Evolutionary conservation across 2,113 vertebrate genomes (phyloP), one percentile per base, ranked within the genome.

Genomic region (Probosciger aterrimus): DNA sequence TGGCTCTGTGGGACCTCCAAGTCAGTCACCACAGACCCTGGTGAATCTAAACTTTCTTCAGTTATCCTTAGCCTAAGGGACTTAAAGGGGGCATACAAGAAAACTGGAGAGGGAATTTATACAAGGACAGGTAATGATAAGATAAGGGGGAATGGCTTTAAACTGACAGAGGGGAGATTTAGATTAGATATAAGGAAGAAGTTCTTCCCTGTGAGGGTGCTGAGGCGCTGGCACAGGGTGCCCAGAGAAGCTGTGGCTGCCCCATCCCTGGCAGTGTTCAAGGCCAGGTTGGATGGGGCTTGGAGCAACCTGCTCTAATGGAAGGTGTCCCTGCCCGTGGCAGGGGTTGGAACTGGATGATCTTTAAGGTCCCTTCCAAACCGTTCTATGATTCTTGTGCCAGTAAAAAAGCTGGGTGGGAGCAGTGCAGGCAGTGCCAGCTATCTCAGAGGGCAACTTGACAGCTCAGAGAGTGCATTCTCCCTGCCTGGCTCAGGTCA

Each of bases 401-500:
- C 5, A 30, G 41, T 35, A 33, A 27, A 67, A 44, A 67, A 53
- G 6, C 50, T 65, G n/a, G 1, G 9, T 62, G 25, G 53, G 59
- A 76, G 7, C 3, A 5, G 16, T 23, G 28, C 41, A 27, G 15
- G 50, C 35, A 53, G 30, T 47, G 39, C 20, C 85, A 92, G 41
- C 27, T 53, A 7, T 16, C 47, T 85, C 11, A 3, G 28, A 80
- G 65, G 31, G 47, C 30, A 79, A 19, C 31, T 30, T 44, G 74
- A 31, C 44, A 80, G 44, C 47, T 43, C 41, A 69, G 80, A 4
- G 1, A 25, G 20, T 14, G 33, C 1, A 0, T 31, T 50, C 23
- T 12, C 23, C 30, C 27, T 0, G 0, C 44, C 25, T 9, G 3
- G 39, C 37, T 50, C 27, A 28, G 55, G 18, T 46, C 47, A 13